phyloP scores from a whole-genome alignment of 2,888 invertebrate species.

The Rutpela maculata region DNA sequence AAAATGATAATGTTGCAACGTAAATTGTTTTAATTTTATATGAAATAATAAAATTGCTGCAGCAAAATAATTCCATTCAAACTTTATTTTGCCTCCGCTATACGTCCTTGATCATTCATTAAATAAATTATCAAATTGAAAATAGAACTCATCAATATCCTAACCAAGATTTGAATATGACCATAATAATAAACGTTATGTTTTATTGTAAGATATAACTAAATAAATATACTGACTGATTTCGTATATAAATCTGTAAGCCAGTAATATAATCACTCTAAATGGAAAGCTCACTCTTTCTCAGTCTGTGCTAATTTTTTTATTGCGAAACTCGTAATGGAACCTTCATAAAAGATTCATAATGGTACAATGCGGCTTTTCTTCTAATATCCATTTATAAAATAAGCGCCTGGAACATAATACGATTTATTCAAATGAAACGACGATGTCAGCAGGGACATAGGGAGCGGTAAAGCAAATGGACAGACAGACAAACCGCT shows the following conservation, averaged over 20 bases:
- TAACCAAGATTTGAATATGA: too few relatives aligned
- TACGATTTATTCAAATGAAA: constrained; percentile 55
- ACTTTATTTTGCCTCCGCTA: too few relatives aligned
- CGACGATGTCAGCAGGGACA: constrained; percentile 40
- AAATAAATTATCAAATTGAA: too few relatives aligned
- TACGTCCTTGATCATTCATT: too few relatives aligned
- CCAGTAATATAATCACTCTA: neutral
- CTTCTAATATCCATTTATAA: constrained; percentile 44
- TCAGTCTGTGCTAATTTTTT: constrained; percentile 3
- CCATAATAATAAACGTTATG: too few relatives aligned
- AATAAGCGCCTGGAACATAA: constrained; percentile 49
- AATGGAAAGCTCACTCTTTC: neutral
- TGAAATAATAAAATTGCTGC: too few relatives aligned
- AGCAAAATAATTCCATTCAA: too few relatives aligned
- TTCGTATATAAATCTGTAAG: neutral
- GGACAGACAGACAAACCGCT: constrained; percentile 65
- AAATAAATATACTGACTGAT: neutral
- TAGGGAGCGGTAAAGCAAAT: constrained; percentile 44
- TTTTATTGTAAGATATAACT: too few relatives aligned
- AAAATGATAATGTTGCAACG: too few relatives aligned
- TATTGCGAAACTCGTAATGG: constrained; percentile 13
- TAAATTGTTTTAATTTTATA: too few relatives aligned
- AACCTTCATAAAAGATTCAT: constrained; percentile 39
- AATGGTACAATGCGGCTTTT: constrained; percentile 24
- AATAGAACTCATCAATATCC: too few relatives aligned